Evolutionary conservation across 2,797 vertebrate species (phyloP).

Genomic region (Enteromius treurensis): DNA sequence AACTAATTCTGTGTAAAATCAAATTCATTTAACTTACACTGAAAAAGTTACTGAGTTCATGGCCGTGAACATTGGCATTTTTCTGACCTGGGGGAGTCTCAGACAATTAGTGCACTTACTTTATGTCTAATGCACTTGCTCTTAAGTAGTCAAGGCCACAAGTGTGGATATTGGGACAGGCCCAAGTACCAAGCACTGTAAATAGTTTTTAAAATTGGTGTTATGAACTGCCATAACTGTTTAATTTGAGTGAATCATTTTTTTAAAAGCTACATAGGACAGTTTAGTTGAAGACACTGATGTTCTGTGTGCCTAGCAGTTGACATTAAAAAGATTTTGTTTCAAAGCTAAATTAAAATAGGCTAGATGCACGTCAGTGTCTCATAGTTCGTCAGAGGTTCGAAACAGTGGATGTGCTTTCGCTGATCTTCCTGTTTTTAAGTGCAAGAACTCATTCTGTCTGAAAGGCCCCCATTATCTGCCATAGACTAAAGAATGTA

Average conservation of each 20-base stretch:
- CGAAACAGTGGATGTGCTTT: background rate
- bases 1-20: background rate
- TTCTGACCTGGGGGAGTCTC: background rate
- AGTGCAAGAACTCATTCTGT: background rate
- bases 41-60: background rate
- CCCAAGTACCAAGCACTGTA: background rate
- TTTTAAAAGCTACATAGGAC: background rate
- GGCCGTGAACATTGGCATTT: background rate
- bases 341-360: background rate
- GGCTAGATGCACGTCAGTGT: background rate
- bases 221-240: background rate
- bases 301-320: background rate
- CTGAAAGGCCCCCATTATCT: background rate
- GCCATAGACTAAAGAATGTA: background rate
- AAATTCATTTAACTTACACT: background rate
- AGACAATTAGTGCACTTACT: background rate
- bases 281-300: slow-evolving; percentile 2
- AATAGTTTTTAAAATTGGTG: background rate
- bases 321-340: background rate
- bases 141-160: background rate
- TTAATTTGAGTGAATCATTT: background rate
- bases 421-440: background rate
- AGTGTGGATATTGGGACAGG: background rate
- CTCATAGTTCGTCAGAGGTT: background rate
- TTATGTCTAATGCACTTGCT: background rate